Conservation (phyloP, 2,888 invertebrate species). For the Clostera curtula region DNA sequence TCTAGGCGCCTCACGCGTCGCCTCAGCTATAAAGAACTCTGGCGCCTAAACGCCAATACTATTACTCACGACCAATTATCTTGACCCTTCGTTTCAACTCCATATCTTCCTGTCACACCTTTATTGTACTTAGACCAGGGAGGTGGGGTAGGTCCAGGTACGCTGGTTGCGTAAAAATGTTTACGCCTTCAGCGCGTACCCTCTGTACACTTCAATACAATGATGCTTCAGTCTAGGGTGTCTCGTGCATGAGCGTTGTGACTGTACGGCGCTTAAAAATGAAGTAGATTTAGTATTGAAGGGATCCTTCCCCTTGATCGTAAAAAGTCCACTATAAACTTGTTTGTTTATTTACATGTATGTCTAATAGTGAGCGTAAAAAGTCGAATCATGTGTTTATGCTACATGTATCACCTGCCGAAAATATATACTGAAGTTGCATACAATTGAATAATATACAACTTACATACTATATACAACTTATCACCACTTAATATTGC, state of each 20-base stretch:
- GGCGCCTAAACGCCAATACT: slow-evolving; percentile 36
- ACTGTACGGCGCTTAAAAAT: slow-evolving; percentile 9
- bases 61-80: slow-evolving; percentile 27
- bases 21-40: slow-evolving; percentile 41
- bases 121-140: slow-evolving; percentile 1
- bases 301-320: too few species aligned
- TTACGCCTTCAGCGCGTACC: slow-evolving; percentile 23
- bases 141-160: slow-evolving; percentile 13
- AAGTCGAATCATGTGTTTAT: too few species aligned
- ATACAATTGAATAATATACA: too few species aligned
- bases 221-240: slow-evolving; percentile 25
- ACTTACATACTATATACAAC: too few species aligned
- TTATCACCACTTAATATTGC: too few species aligned
- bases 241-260: slow-evolving; percentile 10
- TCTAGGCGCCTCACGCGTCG: slow-evolving; percentile 43
- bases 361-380: too few species aligned
- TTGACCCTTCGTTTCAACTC: slow-evolving; percentile 13
- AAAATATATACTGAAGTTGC: too few species aligned
- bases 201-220: slow-evolving; percentile 27
- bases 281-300: too few species aligned
- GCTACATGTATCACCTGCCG: too few species aligned
- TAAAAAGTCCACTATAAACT: too few species aligned
- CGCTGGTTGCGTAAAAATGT: slow-evolving; percentile 22
- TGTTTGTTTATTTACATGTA: too few species aligned
- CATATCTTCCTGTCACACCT: slow-evolving; percentile 18